Conservation (phyloP, 1,140 invertebrate genomes). For the Amyelois transitella region DNA sequence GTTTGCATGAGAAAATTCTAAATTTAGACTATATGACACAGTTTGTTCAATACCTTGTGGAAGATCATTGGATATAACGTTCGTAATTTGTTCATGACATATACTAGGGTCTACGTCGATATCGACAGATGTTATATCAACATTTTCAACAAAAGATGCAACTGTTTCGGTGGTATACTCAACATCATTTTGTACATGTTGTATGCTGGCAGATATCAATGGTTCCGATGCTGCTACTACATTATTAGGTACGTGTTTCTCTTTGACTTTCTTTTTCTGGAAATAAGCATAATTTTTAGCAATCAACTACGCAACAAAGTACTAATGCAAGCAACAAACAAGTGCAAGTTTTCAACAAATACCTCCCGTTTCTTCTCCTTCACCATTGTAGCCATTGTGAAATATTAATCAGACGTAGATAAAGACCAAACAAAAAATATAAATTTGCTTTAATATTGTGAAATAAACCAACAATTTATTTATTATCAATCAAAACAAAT, state of each 20-base stretch:
- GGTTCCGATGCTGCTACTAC: neutral
- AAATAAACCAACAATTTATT: too few relatives aligned
- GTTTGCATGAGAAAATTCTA: neutral
- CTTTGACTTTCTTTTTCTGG: conserved; percentile 53
- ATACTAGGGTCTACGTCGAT: neutral
- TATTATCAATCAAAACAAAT: too few relatives aligned
- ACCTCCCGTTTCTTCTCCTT: conserved; percentile 55
- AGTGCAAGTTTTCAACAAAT: conserved; percentile 13
- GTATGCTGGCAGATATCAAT: neutral
- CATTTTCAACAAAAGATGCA: neutral
- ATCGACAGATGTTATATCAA: neutral
- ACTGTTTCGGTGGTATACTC: neutral
- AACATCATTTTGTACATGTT: neutral
- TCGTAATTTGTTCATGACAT: neutral
- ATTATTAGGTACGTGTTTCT: conserved; percentile 19
- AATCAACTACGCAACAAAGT: conserved; percentile 14
- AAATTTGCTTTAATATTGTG: too few relatives aligned
- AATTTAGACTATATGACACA: neutral
- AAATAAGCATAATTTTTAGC: conserved; percentile 12
- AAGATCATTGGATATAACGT: neutral
- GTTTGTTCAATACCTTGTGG: neutral
- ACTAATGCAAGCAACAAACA: conserved; percentile 10
- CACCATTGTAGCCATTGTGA: conserved; percentile 50
- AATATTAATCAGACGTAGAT: neutral
- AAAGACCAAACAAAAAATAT: too few relatives aligned